Evolutionary conservation across 2,888 invertebrate genomes (phyloP).

Genomic region (Yponomeuta evonymella): DNA sequence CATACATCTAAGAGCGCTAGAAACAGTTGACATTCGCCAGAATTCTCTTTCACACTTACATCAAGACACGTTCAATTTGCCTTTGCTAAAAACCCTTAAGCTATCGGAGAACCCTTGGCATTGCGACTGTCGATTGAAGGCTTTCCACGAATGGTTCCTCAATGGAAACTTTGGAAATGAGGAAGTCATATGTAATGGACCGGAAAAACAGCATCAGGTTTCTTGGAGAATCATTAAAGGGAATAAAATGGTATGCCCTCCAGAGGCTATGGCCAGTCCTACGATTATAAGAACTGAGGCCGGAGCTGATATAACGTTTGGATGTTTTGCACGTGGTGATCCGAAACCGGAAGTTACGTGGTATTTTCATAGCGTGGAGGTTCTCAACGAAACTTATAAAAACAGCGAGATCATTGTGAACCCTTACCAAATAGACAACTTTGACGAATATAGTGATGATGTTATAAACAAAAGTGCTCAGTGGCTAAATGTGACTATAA

Average conservation of each 20-base stretch:
- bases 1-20: slow-evolving; percentile 82
- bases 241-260: slow-evolving; percentile 87
- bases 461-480: slow-evolving; percentile 67
- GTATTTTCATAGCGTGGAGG: slow-evolving; percentile 81
- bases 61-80: slow-evolving; percentile 62
- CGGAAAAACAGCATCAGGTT: slow-evolving; percentile 78
- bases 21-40: slow-evolving; percentile 88
- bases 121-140: slow-evolving; percentile 90
- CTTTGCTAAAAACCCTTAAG: slow-evolving; percentile 83
- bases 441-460: slow-evolving; percentile 58
- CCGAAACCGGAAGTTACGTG: slow-evolving; percentile 88
- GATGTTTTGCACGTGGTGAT: slow-evolving; percentile 87
- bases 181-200: slow-evolving; percentile 83
- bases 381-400: slow-evolving; percentile 48
- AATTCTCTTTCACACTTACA: slow-evolving; percentile 84
- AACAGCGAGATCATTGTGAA: slow-evolving; percentile 51
- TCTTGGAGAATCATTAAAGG: slow-evolving; percentile 85
- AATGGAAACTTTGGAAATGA: slow-evolving; percentile 85
- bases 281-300: slow-evolving; percentile 81
- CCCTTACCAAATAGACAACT: slow-evolving; percentile 45
- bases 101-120: slow-evolving; percentile 92
- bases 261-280: slow-evolving; percentile 78
- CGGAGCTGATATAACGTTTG: slow-evolving; percentile 88
- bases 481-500: slow-evolving; percentile 90
- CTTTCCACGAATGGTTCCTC: slow-evolving; percentile 89